Conservation (phyloP, 2,888 invertebrate genomes). For the Chouioia cunea region DNA sequence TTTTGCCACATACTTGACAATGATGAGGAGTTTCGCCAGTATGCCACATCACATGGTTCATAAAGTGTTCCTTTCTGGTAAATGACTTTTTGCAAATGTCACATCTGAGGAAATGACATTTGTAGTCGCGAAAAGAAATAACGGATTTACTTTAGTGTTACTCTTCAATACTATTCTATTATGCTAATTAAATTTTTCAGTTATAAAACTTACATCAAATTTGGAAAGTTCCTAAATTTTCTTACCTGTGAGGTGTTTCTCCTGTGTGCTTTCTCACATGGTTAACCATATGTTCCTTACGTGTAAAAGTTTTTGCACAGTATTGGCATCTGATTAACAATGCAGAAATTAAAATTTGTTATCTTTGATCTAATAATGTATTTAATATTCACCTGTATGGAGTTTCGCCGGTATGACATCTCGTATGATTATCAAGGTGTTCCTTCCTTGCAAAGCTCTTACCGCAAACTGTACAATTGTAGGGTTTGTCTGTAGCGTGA, state of each 20-base stretch:
- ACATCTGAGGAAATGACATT: conserved; percentile 65
- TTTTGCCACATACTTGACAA: conserved; percentile 89
- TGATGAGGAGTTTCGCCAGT: conserved; percentile 90
- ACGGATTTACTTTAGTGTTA: too few species aligned
- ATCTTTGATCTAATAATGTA: neutral
- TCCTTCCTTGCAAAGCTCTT: conserved; percentile 90
- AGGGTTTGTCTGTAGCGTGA: conserved; percentile 86
- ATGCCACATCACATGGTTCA: conserved; percentile 87
- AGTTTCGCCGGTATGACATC: conserved; percentile 87
- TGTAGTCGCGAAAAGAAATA: too few species aligned
- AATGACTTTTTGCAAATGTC: conserved; percentile 85
- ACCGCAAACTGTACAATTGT: conserved; percentile 86
- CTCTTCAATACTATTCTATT: too few species aligned
- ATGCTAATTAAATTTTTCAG: too few species aligned
- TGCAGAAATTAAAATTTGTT: neutral
- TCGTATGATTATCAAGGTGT: conserved; percentile 86
- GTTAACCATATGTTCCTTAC: conserved; percentile 85
- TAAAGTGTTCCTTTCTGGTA: conserved; percentile 82
- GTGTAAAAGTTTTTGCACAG: conserved; percentile 82
- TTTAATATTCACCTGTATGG: conserved; percentile 74
- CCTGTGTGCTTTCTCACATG: conserved; percentile 83
- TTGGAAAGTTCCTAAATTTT: too few species aligned
- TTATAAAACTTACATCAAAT: too few species aligned
- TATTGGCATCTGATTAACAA: conserved; percentile 74
- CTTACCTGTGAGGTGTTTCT: conserved; percentile 77